Conservation (phyloP, 1,140 invertebrate species). For the Elysia chlorotica region DNA sequence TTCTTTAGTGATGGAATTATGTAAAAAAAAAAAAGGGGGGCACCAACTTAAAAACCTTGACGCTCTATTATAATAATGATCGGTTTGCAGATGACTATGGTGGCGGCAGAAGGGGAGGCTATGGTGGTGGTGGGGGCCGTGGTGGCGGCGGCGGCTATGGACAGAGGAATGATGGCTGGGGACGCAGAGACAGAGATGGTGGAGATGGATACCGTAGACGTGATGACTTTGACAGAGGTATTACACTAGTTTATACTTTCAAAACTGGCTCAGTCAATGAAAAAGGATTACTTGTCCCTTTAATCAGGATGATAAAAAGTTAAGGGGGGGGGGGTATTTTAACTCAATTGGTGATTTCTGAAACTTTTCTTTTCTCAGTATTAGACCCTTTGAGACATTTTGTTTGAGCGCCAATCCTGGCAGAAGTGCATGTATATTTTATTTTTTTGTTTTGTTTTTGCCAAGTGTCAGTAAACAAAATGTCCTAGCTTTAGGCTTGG, state of each 20-base stretch:
- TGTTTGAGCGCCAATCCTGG: no score
- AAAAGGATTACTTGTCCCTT: no score
- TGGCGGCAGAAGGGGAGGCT: conserved; percentile 1
- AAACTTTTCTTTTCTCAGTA: not conserved
- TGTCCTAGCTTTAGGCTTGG: not conserved
- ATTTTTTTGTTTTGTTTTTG: not conserved
- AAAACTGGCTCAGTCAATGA: not conserved
- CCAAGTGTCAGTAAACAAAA: not conserved
- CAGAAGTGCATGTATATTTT: not conserved
- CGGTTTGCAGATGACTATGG: not conserved
- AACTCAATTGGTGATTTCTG: not conserved
- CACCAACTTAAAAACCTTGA: no score
- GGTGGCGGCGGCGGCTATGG: conserved; percentile 12
- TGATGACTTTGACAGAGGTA: not conserved
- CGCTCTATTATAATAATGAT: not conserved
- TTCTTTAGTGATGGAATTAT: not conserved
- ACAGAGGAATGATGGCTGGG: conserved; percentile 10
- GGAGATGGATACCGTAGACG: not conserved
- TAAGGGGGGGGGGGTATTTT: no score
- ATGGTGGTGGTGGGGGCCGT: conserved; percentile 4
- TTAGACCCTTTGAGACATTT: not conserved
- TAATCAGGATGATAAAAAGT: no score
- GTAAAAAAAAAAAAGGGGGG: not conserved
- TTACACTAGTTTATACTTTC: not conserved
- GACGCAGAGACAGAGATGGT: conserved; percentile 1